These are phyloP conservation scores for Blennius ocellaris DNA, from an alignment of 2,113 vertebrate genomes.

Conservation along the genomic window DNA sequence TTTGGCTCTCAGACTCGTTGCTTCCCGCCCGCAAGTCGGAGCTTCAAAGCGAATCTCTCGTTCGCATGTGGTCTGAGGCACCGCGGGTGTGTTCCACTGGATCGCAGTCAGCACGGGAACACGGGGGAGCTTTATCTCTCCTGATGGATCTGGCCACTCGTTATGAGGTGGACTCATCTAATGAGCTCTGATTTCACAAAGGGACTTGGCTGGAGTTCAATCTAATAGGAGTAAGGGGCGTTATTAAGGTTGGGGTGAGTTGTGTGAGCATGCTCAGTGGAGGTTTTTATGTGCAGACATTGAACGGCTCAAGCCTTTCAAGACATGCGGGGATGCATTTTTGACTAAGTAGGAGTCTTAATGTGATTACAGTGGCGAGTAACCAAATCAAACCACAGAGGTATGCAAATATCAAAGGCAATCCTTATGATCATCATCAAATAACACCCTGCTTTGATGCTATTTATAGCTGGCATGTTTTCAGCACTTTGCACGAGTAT, in stretches of 20 bases:
- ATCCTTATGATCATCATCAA: no score
- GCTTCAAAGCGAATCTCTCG: slow-evolving; percentile 76
- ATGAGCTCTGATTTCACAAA: slow-evolving; percentile 68
- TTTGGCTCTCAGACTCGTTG: slow-evolving; percentile 61
- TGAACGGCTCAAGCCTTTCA: no score
- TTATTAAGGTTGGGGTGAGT: slow-evolving; percentile 27
- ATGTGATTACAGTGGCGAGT: no score
- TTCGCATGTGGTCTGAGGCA: slow-evolving; percentile 65
- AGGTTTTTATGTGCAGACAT: background rate
- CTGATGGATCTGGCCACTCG: slow-evolving; percentile 63
- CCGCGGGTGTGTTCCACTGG: slow-evolving; percentile 62
- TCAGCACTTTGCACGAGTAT: background rate
- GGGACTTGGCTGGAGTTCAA: slow-evolving; percentile 60
- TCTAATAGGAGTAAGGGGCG: slow-evolving; percentile 30
- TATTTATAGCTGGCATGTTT: background rate
- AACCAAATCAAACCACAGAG: no score
- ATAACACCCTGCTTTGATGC: background rate
- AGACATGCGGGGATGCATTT: no score
- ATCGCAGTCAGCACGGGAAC: slow-evolving; percentile 56
- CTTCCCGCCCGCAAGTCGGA: slow-evolving; percentile 55
- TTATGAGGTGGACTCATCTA: slow-evolving; percentile 66
- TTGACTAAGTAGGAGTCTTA: no score
- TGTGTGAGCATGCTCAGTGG: slow-evolving; percentile 4
- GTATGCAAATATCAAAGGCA: no score
- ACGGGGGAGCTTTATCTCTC: slow-evolving; percentile 51